Evolutionary conservation across 2,888 invertebrate species (phyloP).

Genomic region (Zaprionus lineosus): DNA sequence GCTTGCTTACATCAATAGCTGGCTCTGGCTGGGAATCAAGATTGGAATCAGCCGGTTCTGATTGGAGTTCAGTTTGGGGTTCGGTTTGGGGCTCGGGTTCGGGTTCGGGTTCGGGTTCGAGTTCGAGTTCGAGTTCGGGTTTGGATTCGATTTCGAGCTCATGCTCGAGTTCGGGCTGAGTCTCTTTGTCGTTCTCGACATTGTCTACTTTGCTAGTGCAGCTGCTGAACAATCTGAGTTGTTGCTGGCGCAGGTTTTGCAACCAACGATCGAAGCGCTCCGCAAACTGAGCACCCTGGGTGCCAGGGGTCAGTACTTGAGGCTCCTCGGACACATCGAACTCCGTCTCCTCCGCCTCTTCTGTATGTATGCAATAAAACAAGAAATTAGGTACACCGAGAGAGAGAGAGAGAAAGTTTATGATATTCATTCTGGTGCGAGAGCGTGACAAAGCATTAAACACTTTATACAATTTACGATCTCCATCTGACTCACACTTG

Average conservation of each 20-base stretch:
- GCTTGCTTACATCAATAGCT: conserved; percentile 57
- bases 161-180: conserved; percentile 21
- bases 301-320: conserved; percentile 49
- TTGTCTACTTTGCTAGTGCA: conserved; percentile 67
- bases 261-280: conserved; percentile 69
- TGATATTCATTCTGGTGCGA: conserved; percentile 39
- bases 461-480: background rate
- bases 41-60: background rate
- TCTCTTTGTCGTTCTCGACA: conserved; percentile 51
- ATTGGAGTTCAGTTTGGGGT: conserved; percentile 1
- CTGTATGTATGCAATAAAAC: conserved; percentile 56
- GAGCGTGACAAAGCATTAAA: conserved; percentile 39
- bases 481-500: conserved; percentile 26
- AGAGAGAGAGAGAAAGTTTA: conserved; percentile 5
- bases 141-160: conserved; percentile 8
- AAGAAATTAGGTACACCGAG: conserved; percentile 44
- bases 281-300: conserved; percentile 59
- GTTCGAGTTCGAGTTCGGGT: conserved; percentile 15
- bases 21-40: conserved; percentile 16
- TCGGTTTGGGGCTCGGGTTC: conserved; percentile 10
- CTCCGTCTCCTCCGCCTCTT: conserved; percentile 44
- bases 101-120: conserved; percentile 23
- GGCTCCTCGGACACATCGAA: conserved; percentile 50
- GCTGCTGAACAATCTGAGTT: conserved; percentile 66
- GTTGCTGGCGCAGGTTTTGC: conserved; percentile 66